Percentiles rank a stretch among this genome's conserved stretches.
Conservation (phyloP, 2,888 invertebrate genomes). For the Mesorhabditis spiculigera region DNA sequence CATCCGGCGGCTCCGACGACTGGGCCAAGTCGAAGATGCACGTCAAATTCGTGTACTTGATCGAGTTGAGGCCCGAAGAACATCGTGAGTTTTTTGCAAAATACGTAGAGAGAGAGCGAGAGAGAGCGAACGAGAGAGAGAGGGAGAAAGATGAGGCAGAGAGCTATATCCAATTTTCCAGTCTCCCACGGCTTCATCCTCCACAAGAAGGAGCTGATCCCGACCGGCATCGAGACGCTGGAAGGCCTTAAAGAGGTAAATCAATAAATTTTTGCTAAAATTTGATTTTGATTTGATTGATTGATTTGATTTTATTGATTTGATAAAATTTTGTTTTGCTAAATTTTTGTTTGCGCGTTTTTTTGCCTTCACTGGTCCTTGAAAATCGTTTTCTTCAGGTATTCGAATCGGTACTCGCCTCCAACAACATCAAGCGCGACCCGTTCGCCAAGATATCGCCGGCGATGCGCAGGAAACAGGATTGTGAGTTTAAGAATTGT, state of each 20-base stretch:
- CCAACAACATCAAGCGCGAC: background rate
- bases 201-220: conserved; percentile 52
- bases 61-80: conserved; percentile 51
- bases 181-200: conserved; percentile 56
- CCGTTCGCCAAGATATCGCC: conserved; percentile 7
- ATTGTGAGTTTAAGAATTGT: background rate
- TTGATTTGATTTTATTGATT: too few species aligned
- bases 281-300: too few species aligned
- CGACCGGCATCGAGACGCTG: conserved; percentile 54
- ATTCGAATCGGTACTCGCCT: background rate
- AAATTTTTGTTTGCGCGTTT: too few species aligned
- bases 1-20: conserved; percentile 55
- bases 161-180: conserved; percentile 20
- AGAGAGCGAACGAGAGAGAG: background rate
- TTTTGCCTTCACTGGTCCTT: background rate
- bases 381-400: background rate
- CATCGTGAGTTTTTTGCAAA: conserved; percentile 34
- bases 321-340: too few species aligned
- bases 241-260: conserved; percentile 53
- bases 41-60: conserved; percentile 55
- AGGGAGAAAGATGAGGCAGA: too few species aligned
- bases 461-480: conserved; percentile 7
- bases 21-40: conserved; percentile 55
- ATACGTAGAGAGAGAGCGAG: background rate
- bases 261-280: too few species aligned